Conservation (phyloP, 1,140 invertebrate genomes). For the Zaprionus nigranus region DNA sequence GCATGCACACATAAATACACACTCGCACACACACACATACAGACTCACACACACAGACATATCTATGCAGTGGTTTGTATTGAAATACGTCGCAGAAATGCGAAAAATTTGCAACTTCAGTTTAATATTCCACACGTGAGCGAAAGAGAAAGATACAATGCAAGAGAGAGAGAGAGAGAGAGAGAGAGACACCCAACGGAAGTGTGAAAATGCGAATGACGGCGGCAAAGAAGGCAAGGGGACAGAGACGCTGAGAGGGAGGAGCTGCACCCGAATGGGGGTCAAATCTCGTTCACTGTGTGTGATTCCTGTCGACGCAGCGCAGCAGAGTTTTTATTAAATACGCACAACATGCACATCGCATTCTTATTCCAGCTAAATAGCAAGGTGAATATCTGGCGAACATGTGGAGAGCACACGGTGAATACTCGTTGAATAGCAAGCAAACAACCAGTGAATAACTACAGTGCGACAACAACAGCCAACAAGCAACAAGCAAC, state of each 20-base stretch:
- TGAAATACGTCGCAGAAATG: constrained; percentile 51
- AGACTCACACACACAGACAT: neutral
- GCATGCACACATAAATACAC: neutral
- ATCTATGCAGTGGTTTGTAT: constrained; percentile 28
- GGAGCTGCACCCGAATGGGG: neutral
- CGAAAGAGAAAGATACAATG: too few relatives aligned
- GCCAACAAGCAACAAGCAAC: neutral
- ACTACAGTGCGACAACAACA: neutral
- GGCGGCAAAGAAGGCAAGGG: neutral
- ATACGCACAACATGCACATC: neutral
- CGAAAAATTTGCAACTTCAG: constrained; percentile 49
- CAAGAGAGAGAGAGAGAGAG: neutral
- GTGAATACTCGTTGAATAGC: neutral
- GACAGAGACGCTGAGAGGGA: neutral
- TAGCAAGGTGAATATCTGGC: neutral
- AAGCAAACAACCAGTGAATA: neutral
- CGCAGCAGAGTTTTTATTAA: constrained; percentile 4
- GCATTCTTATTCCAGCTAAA: neutral
- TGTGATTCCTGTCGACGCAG: neutral
- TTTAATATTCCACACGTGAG: constrained; percentile 54
- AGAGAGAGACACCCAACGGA: neutral
- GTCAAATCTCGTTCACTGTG: neutral
- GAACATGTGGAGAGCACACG: neutral
- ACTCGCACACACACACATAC: neutral
- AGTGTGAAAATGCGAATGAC: constrained; percentile 9